Evolutionary conservation across 1,140 invertebrate species (phyloP).

Genomic region (Lethocerus indicus): DNA sequence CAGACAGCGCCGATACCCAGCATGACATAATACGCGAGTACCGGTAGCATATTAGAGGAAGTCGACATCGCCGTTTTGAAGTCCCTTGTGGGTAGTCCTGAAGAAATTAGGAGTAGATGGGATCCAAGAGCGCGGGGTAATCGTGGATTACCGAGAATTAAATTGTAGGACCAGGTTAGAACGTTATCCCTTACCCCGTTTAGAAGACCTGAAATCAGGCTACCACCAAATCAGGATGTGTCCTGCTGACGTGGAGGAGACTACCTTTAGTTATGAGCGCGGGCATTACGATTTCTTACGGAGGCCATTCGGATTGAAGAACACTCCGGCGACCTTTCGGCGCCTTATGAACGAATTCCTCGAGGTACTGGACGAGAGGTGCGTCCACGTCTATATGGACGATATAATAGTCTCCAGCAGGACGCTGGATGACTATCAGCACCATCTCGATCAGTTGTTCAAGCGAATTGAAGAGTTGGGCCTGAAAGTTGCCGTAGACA

Average conservation of each 20-base stretch:
- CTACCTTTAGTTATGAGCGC: background rate
- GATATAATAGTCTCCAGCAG: background rate
- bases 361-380: background rate
- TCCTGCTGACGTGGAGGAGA: background rate
- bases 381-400: background rate
- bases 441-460: background rate
- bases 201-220: background rate
- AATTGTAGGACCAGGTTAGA: too few relatives aligned
- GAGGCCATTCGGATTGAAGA: background rate
- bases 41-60: too few relatives aligned
- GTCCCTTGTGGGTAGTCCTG: too few relatives aligned
- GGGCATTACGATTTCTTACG: background rate
- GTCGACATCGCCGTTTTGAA: too few relatives aligned
- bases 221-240: background rate
- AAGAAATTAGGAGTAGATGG: too few relatives aligned
- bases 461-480: background rate
- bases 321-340: background rate
- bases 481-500: background rate
- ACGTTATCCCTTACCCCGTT: too few relatives aligned
- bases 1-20: too few relatives aligned
- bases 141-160: too few relatives aligned
- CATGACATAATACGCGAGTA: too few relatives aligned
- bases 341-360: background rate
- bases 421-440: background rate
- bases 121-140: too few relatives aligned